Percentiles rank a stretch among this genome's conserved stretches.
phyloP scores from a whole-genome alignment of 2,797 vertebrate species.

The Enteromius thamalakanensis region DNA sequence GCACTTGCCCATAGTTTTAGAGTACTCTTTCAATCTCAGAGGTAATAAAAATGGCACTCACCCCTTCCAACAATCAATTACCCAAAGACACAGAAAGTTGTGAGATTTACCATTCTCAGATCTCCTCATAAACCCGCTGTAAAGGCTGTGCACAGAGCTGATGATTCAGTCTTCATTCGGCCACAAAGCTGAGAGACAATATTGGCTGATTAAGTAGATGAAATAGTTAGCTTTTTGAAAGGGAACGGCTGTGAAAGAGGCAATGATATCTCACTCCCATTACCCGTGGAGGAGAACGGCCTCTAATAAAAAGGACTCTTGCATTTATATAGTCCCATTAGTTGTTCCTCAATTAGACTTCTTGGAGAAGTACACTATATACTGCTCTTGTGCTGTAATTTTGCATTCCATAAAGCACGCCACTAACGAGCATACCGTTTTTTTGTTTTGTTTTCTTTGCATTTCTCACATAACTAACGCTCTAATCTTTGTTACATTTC shows the following conservation, averaged over 20 bases:
- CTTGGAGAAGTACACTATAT: constrained; percentile 26
- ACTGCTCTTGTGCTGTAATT: constrained; percentile 2
- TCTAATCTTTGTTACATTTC: constrained; percentile 20
- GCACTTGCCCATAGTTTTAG: constrained; percentile 49
- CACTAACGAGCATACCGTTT: not conserved
- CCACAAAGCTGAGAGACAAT: constrained; percentile 41
- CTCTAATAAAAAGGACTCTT: constrained; percentile 37
- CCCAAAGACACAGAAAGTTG: constrained; percentile 52
- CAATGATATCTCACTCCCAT: constrained; percentile 41
- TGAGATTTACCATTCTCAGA: constrained; percentile 48
- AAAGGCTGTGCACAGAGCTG: constrained; percentile 20
- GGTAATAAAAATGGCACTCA: constrained; percentile 50
- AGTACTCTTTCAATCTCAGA: constrained; percentile 54
- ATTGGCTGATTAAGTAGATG: constrained; percentile 43
- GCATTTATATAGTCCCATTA: constrained; percentile 29
- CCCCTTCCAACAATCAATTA: constrained; percentile 55
- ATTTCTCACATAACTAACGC: constrained; percentile 13
- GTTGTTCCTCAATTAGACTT: constrained; percentile 44
- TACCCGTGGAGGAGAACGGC: constrained; percentile 13
- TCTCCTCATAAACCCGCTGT: constrained; percentile 34
- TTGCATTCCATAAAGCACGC: constrained; percentile 18
- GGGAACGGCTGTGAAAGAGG: constrained; percentile 31
- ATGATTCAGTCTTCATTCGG: constrained; percentile 29
- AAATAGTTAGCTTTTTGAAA: constrained; percentile 36
- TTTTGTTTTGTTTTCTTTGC: not conserved